Conservation (phyloP, 2,888 invertebrate species). For the Cynaeus angustus region DNA sequence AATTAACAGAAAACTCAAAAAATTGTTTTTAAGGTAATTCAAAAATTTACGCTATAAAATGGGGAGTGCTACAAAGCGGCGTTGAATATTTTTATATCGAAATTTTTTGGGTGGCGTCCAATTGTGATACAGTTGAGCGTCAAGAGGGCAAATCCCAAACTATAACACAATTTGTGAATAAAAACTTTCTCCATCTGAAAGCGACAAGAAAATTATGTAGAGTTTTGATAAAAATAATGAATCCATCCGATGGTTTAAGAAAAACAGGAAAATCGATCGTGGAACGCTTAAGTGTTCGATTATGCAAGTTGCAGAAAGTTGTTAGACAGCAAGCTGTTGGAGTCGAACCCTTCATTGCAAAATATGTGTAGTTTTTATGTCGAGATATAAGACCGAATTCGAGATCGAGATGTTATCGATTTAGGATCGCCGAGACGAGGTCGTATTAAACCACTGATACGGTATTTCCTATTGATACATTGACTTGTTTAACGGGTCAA, state of each 20-base stretch:
- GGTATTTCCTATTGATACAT: constrained; percentile 41
- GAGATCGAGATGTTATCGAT: constrained; percentile 46
- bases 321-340: constrained; percentile 35
- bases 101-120: constrained; percentile 22
- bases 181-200: constrained; percentile 14
- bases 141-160: constrained; percentile 14
- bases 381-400: constrained; percentile 42
- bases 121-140: constrained; percentile 15
- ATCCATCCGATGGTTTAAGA: constrained; percentile 6
- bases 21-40: no score
- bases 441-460: constrained; percentile 40
- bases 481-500: constrained; percentile 38
- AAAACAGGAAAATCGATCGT: constrained; percentile 9
- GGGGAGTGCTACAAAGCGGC: no score
- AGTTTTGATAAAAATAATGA: constrained; percentile 16
- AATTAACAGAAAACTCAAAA: no score
- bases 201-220: constrained; percentile 11
- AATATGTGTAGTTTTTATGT: constrained; percentile 43
- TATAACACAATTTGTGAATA: constrained; percentile 14
- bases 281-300: constrained; percentile 25
- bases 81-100: no score
- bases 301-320: constrained; percentile 36
- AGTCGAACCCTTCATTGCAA: constrained; percentile 34
- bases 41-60: no score
- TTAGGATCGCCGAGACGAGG: constrained; percentile 37